phyloP scores from a whole-genome alignment of 1,140 invertebrate species.

The Gonioctena quinquepunctata region DNA sequence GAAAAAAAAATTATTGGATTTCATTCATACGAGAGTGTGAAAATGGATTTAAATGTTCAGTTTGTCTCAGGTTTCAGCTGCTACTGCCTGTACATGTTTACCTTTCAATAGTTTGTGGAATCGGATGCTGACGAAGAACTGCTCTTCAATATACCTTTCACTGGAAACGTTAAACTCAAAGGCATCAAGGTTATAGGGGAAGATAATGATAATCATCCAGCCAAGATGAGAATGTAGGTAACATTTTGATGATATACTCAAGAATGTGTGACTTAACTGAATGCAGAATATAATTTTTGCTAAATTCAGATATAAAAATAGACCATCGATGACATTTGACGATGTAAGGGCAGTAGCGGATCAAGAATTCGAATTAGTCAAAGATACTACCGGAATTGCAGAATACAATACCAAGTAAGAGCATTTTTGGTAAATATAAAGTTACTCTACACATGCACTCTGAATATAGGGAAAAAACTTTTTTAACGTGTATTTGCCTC shows the following conservation, averaged over 20 bases:
- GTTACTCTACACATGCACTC: too few relatives aligned
- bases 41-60: too few relatives aligned
- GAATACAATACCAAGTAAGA: conserved; percentile 89
- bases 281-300: conserved; percentile 5
- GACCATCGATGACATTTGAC: conserved; percentile 93
- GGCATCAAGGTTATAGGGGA: conserved; percentile 89
- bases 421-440: too few relatives aligned
- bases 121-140: conserved; percentile 94
- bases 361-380: conserved; percentile 88
- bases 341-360: conserved; percentile 73
- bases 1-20: neutral
- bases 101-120: conserved; percentile 77
- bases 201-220: conserved; percentile 81
- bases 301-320: conserved; percentile 84
- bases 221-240: conserved; percentile 81
- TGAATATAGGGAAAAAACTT: too few relatives aligned
- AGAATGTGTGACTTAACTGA: neutral
- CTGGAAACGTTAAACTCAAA: conserved; percentile 92
- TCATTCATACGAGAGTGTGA: neutral
- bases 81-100: conserved; percentile 40
- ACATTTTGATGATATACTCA: too few relatives aligned
- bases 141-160: conserved; percentile 94
- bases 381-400: conserved; percentile 75
- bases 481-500: too few relatives aligned
- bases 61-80: neutral